Conservation (phyloP, 2,888 invertebrate genomes). For the Temnothorax ravouxi region DNA sequence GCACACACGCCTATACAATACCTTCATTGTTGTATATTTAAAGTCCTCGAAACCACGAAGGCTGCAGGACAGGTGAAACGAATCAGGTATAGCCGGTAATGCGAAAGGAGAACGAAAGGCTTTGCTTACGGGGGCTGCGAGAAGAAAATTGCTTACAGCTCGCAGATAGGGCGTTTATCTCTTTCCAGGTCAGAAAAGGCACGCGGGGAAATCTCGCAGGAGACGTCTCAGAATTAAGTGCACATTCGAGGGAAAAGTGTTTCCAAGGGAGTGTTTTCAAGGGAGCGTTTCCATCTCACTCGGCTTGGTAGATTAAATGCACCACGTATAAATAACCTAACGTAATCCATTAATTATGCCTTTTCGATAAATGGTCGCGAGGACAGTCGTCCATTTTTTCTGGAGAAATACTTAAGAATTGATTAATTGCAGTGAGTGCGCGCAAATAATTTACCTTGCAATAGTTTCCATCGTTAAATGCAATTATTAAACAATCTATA, state of each 20-base stretch:
- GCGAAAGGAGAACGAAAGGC: background rate
- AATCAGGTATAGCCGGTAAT: background rate
- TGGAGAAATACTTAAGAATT: background rate
- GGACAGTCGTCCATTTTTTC: background rate
- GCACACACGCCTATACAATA: background rate
- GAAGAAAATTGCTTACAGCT: constrained; percentile 22
- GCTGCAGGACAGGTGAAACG: background rate
- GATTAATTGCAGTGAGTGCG: background rate
- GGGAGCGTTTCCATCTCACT: background rate
- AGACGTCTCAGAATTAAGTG: constrained; percentile 22
- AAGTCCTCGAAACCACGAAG: background rate
- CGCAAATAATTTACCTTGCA: background rate
- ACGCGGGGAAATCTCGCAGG: background rate
- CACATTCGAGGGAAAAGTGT: constrained; percentile 21
- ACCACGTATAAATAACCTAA: constrained; percentile 17
- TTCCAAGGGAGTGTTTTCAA: background rate
- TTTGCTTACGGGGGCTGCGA: background rate
- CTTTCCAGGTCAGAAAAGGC: background rate
- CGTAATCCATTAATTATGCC: constrained; percentile 17
- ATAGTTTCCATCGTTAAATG: background rate
- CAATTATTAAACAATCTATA: constrained; percentile 11
- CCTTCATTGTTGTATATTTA: background rate
- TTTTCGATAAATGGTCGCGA: background rate
- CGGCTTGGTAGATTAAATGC: constrained; percentile 16
- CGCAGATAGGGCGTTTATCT: constrained; percentile 23